Evolutionary conservation across 2,113 vertebrate species (phyloP).

Genomic region (Pao palembangensis): DNA sequence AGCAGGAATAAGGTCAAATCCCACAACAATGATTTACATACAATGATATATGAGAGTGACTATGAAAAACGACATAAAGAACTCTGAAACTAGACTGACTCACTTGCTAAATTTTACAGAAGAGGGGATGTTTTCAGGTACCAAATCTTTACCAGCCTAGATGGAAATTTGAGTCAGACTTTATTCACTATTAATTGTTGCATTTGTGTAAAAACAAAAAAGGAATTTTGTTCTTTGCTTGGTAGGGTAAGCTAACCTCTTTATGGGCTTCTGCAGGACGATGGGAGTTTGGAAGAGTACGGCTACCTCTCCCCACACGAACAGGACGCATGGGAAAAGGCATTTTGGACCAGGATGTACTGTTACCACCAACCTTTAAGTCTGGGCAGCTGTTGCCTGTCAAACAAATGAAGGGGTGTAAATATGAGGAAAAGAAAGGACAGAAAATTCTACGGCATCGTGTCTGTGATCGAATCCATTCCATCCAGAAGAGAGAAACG

Average conservation of each 20-base stretch:
- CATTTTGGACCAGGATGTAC: slow-evolving; percentile 39
- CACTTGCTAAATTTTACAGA: slow-evolving; percentile 73
- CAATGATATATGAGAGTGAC: too few relatives aligned
- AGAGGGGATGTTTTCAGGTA: slow-evolving; percentile 55
- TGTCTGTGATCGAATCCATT: background rate
- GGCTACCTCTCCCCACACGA: slow-evolving; percentile 35
- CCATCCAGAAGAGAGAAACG: background rate
- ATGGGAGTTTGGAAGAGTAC: slow-evolving; percentile 21
- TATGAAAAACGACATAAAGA: too few relatives aligned
- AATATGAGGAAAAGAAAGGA: background rate
- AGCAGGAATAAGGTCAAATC: background rate
- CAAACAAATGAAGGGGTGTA: slow-evolving; percentile 37
- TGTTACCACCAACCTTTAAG: slow-evolving; percentile 39
- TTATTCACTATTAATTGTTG: too few relatives aligned
- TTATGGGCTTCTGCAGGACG: slow-evolving; percentile 25
- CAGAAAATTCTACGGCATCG: too few relatives aligned
- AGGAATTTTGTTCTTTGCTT: background rate
- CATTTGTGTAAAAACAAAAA: background rate
- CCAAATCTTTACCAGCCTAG: slow-evolving; percentile 53
- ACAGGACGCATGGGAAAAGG: slow-evolving; percentile 38
- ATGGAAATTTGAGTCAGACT: slow-evolving; percentile 24
- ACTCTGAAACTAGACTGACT: slow-evolving; percentile 16
- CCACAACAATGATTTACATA: background rate
- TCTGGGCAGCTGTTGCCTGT: slow-evolving; percentile 71
- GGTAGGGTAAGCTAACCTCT: slow-evolving; percentile 39